Evolutionary conservation across 2,888 invertebrate species (phyloP).

Genomic region (Spicauda simplicius): DNA sequence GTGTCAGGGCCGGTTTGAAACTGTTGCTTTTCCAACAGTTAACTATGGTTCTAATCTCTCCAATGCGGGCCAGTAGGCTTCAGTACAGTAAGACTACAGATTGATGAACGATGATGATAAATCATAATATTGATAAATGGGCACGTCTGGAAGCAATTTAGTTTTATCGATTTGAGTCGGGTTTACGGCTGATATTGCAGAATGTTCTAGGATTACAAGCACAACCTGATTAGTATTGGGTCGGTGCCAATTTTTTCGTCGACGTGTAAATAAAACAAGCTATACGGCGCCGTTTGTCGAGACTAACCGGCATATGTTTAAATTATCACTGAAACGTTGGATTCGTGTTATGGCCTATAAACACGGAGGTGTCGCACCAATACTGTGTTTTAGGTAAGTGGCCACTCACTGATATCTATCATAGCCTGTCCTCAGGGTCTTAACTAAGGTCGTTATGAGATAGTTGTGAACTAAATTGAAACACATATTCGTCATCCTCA

Average conservation of each 20-base stretch:
- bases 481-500: not conserved
- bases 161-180: conserved; percentile 8
- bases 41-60: conserved; percentile 38
- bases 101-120: not conserved
- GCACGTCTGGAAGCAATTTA: conserved; percentile 1
- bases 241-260: conserved; percentile 71
- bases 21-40: conserved; percentile 34
- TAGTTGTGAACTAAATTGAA: no score
- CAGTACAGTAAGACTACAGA: conserved; percentile 4
- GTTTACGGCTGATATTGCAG: conserved; percentile 48
- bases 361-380: not conserved
- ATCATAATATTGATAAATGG: not conserved
- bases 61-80: conserved; percentile 36
- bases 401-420: not conserved
- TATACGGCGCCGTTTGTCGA: conserved; percentile 60
- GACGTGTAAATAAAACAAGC: conserved; percentile 72
- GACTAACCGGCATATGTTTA: conserved; percentile 52
- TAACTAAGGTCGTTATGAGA: not conserved
- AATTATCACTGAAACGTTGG: conserved; percentile 53
- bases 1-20: conserved; percentile 64
- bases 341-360: not conserved
- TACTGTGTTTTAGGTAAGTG: no score
- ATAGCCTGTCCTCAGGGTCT: conserved; percentile 7
- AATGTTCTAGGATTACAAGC: conserved; percentile 55
- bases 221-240: conserved; percentile 56